Evolutionary conservation across 2,113 vertebrate species (phyloP).

Genomic region (Menura novaehollandiae): DNA sequence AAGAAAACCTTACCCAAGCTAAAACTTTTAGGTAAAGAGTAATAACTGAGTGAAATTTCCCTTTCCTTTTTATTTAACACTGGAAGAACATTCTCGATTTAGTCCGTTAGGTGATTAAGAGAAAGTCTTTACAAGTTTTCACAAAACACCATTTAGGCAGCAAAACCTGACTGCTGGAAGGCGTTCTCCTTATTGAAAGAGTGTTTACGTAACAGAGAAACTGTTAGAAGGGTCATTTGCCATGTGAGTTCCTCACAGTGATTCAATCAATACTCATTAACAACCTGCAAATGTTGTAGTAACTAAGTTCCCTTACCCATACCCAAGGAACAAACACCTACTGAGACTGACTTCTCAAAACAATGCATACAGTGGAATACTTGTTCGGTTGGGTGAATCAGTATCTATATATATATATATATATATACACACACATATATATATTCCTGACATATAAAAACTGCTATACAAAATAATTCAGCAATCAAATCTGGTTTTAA

Average conservation of each 20-base stretch:
- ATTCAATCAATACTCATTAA: not conserved
- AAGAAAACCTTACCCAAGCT: not conserved
- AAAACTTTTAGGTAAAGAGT: not conserved
- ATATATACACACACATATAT: slow-evolving; percentile 3
- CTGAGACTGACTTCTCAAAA: not conserved
- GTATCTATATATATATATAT: slow-evolving; percentile 28
- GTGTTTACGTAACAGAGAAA: not conserved
- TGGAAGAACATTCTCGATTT: not conserved
- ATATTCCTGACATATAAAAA: slow-evolving; percentile 1
- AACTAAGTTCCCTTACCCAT: not conserved
- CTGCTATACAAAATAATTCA: slow-evolving; percentile 15
- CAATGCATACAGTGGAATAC: not conserved
- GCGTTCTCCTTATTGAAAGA: not conserved
- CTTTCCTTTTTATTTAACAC: not conserved
- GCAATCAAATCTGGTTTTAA: slow-evolving; percentile 30
- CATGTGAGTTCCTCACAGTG: not conserved
- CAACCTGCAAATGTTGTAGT: not conserved
- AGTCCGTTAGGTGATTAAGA: not conserved
- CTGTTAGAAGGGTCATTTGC: not conserved
- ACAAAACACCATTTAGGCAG: not conserved
- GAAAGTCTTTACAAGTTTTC: not conserved
- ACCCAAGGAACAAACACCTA: not conserved
- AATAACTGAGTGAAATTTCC: not conserved
- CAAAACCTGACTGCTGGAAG: not conserved
- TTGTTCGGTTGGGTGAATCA: not conserved